phyloP scores from a whole-genome alignment of 2,797 vertebrate genomes.

The Aeoliscus strigatus region DNA sequence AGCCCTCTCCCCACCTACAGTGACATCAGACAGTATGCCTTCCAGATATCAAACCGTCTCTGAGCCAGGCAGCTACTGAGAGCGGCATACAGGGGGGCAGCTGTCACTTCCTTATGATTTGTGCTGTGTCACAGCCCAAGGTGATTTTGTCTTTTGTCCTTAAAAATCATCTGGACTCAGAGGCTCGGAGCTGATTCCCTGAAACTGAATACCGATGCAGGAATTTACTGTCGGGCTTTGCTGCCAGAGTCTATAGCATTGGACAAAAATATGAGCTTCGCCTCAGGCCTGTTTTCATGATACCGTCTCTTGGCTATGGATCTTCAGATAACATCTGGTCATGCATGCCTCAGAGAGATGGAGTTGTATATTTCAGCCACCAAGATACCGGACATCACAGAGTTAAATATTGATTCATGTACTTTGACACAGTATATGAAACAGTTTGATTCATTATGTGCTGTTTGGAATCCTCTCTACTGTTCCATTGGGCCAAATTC shows the following conservation, averaged over 20 bases:
- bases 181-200: constrained; percentile 22
- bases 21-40: constrained; percentile 62
- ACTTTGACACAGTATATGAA: constrained; percentile 21
- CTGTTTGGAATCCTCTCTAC: constrained; percentile 2
- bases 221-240: constrained; percentile 7
- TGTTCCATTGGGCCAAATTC: too few species aligned
- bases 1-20: constrained; percentile 45
- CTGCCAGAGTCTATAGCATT: constrained; percentile 9
- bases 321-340: constrained; percentile 11
- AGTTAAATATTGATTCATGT: constrained; percentile 22
- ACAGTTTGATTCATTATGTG: constrained; percentile 1
- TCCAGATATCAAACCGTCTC: constrained; percentile 54
- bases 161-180: constrained; percentile 11
- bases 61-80: constrained; percentile 50
- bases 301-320: constrained; percentile 3
- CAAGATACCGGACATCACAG: constrained; percentile 7
- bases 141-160: constrained; percentile 45
- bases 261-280: constrained; percentile 1
- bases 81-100: constrained; percentile 51
- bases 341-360: constrained; percentile 1
- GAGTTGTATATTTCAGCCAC: constrained; percentile 14
- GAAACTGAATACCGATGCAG: constrained; percentile 20
- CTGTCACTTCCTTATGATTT: constrained; percentile 46
- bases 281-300: background rate
- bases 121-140: constrained; percentile 45